Conservation (phyloP, 2,797 vertebrate genomes). For the Melanogrammus aeglefinus region DNA sequence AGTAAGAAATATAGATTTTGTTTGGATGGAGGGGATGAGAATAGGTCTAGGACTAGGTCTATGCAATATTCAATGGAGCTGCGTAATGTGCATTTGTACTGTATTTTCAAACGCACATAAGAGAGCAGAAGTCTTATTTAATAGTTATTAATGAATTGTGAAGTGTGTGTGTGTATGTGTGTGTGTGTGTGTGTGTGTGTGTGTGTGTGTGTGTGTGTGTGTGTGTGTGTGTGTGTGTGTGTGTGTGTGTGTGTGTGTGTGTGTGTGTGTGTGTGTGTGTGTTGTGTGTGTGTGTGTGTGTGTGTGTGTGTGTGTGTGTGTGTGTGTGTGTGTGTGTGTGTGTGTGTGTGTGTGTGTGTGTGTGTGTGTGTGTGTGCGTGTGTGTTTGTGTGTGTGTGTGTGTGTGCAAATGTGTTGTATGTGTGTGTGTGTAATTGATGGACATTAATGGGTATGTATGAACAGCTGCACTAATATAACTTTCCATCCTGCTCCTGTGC, state of each 20-base stretch:
- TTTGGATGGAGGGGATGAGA: slow-evolving; percentile 33
- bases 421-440: slow-evolving; percentile 23
- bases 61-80: slow-evolving; percentile 42
- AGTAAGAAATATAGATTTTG: slow-evolving; percentile 23
- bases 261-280: slow-evolving; percentile 28
- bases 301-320: slow-evolving; percentile 29
- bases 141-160: slow-evolving; percentile 25
- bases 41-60: slow-evolving; percentile 35
- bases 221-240: slow-evolving; percentile 16
- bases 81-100: slow-evolving; percentile 45
- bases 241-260: slow-evolving; percentile 25
- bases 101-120: slow-evolving; percentile 48
- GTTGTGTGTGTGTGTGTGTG: slow-evolving; percentile 24
- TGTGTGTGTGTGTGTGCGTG: slow-evolving; percentile 20
- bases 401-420: slow-evolving; percentile 21
- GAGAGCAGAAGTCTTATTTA: slow-evolving; percentile 32
- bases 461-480: slow-evolving; percentile 35
- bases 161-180: slow-evolving; percentile 26
- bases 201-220: slow-evolving; percentile 28
- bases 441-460: slow-evolving; percentile 30
- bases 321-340: slow-evolving; percentile 26
- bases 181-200: slow-evolving; percentile 27
- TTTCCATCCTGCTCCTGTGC: slow-evolving; percentile 38
- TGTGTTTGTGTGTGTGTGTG: slow-evolving; percentile 30
- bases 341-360: slow-evolving; percentile 21